phyloP scores from a whole-genome alignment of 2,888 invertebrate species.

The Hipparchia semele region DNA sequence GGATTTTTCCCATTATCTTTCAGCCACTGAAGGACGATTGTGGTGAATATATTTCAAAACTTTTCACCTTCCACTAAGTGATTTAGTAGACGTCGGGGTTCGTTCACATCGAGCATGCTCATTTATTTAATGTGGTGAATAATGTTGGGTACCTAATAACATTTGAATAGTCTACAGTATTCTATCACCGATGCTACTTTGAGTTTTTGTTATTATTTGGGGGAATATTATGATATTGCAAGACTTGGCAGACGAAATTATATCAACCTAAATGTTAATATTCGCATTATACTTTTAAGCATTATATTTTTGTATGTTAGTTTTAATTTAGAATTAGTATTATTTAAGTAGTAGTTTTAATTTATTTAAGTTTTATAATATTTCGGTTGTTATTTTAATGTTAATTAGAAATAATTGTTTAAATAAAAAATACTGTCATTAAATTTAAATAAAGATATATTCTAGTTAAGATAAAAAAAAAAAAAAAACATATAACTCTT shows the following conservation, averaged over 20 bases:
- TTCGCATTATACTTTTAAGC: no score
- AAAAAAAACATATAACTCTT: no score
- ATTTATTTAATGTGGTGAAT: constrained; percentile 34
- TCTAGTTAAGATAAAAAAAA: no score
- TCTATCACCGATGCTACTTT: constrained; percentile 7
- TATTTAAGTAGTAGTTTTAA: no score
- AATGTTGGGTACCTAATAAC: constrained; percentile 27
- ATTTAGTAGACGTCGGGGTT: constrained; percentile 43
- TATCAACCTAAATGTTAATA: not conserved
- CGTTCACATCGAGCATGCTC: constrained; percentile 31
- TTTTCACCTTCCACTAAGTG: constrained; percentile 51
- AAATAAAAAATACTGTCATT: no score
- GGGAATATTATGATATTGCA: not conserved
- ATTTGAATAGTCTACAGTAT: constrained; percentile 21
- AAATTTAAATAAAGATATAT: no score
- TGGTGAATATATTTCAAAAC: constrained; percentile 60
- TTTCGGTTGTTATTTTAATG: no score
- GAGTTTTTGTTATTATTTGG: constrained; percentile 6
- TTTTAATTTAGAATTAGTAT: no score
- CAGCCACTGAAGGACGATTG: constrained; percentile 51
- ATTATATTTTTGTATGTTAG: no score
- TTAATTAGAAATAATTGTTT: no score
- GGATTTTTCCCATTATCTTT: constrained; percentile 67
- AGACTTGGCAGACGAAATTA: not conserved
- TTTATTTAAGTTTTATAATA: no score